phyloP scores from a whole-genome alignment of 2,888 invertebrate species.

The Prosopocoilus inquinatus region DNA sequence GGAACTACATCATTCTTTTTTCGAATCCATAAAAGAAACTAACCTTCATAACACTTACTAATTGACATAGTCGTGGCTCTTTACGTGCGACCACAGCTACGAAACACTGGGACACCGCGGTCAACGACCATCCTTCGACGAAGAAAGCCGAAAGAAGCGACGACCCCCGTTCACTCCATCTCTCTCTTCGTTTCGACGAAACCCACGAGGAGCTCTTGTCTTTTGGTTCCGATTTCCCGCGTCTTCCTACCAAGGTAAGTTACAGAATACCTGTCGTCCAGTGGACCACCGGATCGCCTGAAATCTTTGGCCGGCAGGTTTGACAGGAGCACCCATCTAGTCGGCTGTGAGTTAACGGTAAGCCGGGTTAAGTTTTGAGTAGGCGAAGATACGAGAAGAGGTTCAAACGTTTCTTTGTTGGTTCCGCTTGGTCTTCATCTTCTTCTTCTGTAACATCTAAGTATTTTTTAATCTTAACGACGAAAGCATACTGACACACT shows the following conservation, averaged over 20 bases:
- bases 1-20: too few species aligned
- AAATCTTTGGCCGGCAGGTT: not conserved
- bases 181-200: constrained; percentile 3
- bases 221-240: constrained; percentile 24
- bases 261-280: constrained; percentile 29
- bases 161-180: constrained; percentile 3
- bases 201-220: not conserved
- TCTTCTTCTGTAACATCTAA: too few species aligned
- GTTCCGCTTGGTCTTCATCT: not conserved
- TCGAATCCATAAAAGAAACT: too few species aligned
- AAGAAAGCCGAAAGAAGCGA: constrained; percentile 21
- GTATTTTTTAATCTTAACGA: too few species aligned
- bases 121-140: constrained; percentile 44
- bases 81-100: constrained; percentile 17
- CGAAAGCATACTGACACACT: too few species aligned
- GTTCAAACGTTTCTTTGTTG: constrained; percentile 3
- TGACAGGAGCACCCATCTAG: constrained; percentile 6
- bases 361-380: constrained; percentile 32
- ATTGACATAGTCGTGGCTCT: not conserved
- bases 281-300: constrained; percentile 9
- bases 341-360: constrained; percentile 31
- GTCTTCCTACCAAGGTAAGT: constrained; percentile 32
- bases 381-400: constrained; percentile 20
- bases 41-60: too few species aligned
- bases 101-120: constrained; percentile 42